Evolutionary conservation across 2,113 vertebrate species (phyloP).

Genomic region (Gymnorhina tibicen): DNA sequence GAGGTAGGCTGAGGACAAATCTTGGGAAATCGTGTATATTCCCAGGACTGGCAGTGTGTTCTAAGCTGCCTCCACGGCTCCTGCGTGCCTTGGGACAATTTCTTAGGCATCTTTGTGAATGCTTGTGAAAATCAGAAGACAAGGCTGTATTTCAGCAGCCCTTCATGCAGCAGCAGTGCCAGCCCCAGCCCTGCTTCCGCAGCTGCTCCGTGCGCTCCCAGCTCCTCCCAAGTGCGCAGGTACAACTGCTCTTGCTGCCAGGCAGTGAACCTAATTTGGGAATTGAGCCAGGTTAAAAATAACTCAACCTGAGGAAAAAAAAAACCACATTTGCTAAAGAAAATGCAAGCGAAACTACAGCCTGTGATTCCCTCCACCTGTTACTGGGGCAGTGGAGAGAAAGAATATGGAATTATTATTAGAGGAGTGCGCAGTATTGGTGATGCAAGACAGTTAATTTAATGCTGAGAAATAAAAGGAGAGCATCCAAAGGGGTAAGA

Average conservation of each 20-base stretch:
- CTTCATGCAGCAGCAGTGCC: background rate
- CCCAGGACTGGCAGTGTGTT: background rate
- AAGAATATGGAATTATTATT: background rate
- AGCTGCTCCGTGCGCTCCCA: background rate
- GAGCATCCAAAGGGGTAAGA: background rate
- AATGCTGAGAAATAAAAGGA: background rate
- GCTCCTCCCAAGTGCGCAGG: background rate
- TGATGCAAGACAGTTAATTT: background rate
- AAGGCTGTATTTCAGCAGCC: background rate
- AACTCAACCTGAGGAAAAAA: background rate
- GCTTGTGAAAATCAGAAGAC: background rate
- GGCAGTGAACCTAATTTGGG: background rate
- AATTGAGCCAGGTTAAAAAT: slow-evolving; percentile 25
- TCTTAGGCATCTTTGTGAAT: background rate
- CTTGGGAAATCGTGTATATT: background rate
- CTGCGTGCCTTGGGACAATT: background rate
- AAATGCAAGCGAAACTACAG: background rate
- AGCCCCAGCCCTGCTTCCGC: background rate
- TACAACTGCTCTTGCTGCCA: background rate
- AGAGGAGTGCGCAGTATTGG: background rate
- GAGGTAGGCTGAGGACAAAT: background rate
- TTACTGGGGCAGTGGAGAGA: background rate
- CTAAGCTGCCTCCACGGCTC: background rate
- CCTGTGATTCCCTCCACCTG: background rate
- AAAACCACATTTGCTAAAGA: accelerated